A percentile compares a stretch with the other conserved stretches of the same genome.
phyloP scores from a whole-genome alignment of 2,113 vertebrate genomes.

The Pontoporia blainvillei region DNA sequence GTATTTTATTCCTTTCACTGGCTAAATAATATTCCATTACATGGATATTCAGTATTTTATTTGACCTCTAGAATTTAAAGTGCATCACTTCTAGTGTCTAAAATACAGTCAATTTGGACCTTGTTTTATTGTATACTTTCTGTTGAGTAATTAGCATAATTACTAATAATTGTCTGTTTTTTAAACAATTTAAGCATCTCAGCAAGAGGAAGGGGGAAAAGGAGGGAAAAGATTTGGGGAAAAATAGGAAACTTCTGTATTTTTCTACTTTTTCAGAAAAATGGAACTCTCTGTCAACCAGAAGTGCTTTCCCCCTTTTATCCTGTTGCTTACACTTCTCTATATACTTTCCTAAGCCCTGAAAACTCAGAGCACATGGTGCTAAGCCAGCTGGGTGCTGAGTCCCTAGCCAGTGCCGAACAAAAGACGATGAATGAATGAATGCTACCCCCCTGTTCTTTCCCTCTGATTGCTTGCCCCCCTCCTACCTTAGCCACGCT shows the following conservation, averaged over 20 bases:
- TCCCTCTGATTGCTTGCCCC: neutral
- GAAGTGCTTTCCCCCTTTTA: neutral
- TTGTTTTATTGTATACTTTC: neutral
- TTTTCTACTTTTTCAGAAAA: neutral
- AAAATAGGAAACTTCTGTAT: neutral
- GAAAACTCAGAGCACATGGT: neutral
- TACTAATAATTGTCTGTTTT: neutral
- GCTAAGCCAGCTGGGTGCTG: rapidly evolving
- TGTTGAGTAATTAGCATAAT: neutral
- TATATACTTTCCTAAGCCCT: neutral
- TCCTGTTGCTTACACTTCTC: neutral
- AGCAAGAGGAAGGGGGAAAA: neutral
- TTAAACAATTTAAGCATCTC: neutral
- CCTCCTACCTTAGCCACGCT: no score
- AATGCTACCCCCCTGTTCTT: no score
- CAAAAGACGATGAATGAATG: neutral
- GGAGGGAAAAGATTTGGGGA: neutral
- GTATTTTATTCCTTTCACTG: neutral
- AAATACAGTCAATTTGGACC: neutral
- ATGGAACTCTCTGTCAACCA: neutral
- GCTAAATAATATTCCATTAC: neutral
- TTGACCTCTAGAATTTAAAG: neutral
- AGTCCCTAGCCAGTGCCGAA: neutral
- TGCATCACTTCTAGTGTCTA: neutral
- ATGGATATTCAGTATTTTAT: neutral